These are phyloP conservation scores for Drosophila peninsularis DNA, from an alignment of 2,888 invertebrate genomes.

Conservation along the genomic window DNA sequence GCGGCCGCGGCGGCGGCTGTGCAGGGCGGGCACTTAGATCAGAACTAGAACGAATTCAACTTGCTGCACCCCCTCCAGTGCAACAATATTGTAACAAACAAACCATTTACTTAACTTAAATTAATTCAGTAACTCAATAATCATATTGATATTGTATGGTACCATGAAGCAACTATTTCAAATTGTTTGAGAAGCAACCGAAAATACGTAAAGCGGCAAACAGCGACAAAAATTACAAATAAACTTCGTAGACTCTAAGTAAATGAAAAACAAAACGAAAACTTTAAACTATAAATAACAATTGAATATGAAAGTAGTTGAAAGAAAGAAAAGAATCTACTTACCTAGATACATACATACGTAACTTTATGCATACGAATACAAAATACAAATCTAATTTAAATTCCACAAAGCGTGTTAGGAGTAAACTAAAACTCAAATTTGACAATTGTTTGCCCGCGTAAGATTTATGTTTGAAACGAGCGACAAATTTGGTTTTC, in stretches of 20 bases:
- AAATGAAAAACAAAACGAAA: conserved; percentile 35
- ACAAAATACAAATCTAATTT: conserved; percentile 42
- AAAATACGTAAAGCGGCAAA: conserved; percentile 68
- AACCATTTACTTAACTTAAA: conserved; percentile 66
- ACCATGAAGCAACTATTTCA: conserved; percentile 66
- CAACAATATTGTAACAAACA: conserved; percentile 62
- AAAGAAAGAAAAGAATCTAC: conserved; percentile 44
- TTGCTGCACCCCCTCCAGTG: conserved; percentile 29
- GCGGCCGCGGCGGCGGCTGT: conserved; percentile 89
- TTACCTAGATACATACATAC: conserved; percentile 54
- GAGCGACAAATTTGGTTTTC: conserved; percentile 23
- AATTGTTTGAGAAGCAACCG: conserved; percentile 71
- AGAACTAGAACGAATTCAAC: conserved; percentile 84
- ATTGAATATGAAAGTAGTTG: conserved; percentile 51
- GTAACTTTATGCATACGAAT: conserved; percentile 39
- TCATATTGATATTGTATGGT: conserved; percentile 35
- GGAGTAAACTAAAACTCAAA: conserved; percentile 10
- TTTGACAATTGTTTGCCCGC: conserved; percentile 54
- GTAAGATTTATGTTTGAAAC: conserved; percentile 56
- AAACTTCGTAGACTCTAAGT: conserved; percentile 71
- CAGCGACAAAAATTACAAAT: conserved; percentile 68
- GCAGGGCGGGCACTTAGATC: conserved; percentile 86
- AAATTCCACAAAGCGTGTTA: conserved; percentile 40
- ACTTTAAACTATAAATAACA: background rate
- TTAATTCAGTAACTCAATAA: conserved; percentile 28